phyloP scores from a whole-genome alignment of 2,888 invertebrate genomes.

The Ariolimax columbianus region DNA sequence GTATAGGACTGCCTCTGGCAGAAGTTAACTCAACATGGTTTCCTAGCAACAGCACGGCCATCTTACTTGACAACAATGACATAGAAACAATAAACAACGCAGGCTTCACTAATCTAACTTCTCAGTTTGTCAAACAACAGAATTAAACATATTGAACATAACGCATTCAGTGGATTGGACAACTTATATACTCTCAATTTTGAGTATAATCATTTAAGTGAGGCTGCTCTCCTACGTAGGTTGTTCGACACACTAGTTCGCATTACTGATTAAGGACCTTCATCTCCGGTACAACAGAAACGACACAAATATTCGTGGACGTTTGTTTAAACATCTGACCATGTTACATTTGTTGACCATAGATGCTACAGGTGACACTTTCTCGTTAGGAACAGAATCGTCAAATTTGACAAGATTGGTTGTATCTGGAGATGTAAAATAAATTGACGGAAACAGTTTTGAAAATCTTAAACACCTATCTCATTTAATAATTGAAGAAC shows the following conservation, averaged over 20 bases:
- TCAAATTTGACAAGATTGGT: background rate
- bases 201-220: conserved; percentile 5
- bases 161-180: conserved; percentile 3
- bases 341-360: background rate
- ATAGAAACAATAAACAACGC: background rate
- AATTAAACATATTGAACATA: background rate
- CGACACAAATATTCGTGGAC: background rate
- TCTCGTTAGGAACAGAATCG: background rate
- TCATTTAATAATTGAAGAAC: background rate
- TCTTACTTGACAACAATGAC: conserved; percentile 15
- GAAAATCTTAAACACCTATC: background rate
- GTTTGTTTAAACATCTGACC: background rate
- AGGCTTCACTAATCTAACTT: background rate
- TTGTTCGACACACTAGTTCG: conserved; percentile 4
- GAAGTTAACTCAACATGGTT: conserved; percentile 1
- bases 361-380: background rate
- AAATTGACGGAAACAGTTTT: background rate
- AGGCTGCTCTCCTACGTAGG: background rate
- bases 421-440: background rate
- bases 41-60: background rate
- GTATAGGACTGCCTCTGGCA: background rate
- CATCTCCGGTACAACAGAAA: background rate
- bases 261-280: background rate
- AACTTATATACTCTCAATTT: conserved; percentile 10
- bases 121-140: conserved; percentile 20